Evolutionary conservation across 2,797 vertebrate genomes (phyloP), one percentile per base, ranked within the genome.

Genomic region (Danionella dracula): DNA sequence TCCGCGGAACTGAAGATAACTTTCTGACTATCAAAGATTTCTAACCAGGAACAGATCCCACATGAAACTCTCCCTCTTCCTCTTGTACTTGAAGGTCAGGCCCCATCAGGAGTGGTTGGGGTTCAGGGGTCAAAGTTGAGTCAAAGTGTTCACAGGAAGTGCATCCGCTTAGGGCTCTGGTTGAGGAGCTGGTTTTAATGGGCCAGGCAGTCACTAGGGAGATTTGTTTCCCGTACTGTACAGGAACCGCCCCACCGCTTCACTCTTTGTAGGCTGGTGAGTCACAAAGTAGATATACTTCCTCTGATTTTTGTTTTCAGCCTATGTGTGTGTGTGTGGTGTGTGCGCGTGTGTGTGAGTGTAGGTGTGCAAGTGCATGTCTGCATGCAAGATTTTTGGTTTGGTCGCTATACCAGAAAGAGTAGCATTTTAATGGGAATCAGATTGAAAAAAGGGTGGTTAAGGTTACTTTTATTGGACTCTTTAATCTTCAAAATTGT

Each of bases 181-280:
- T 38, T 55, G 38, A 27, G 37, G 53, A 73, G 59, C 55, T 58
- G 40, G 67, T 68, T 76, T 71, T 76, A 73, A 76, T 73, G 57
- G 68, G 29, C 59, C 67, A 73, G 64, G 67, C 68, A 46, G 71
- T 71, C 67, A 63, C 70, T 56, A 16, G 57, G 67, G 68, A 73
- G 53, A 64, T 53, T 42, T 65, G 66, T 68, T 76, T 76, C 67
- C 74, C 63, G 74, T 68, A 73, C 64, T 53, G 60, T 56, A 68
- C 69, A 70, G 51, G 68, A 73, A 76, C 68, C 68, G 55, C 63
- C 56, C 59, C 61, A 62, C 61, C 67, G 72, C 50, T 70, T 46
- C 51, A 21, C 49, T 67, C 56, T 72, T 38, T 72, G 75, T 63
- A 69, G 61, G 46, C 53, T 55, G 44, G 66, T 77, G 72, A 76